Evolutionary conservation across 2,113 vertebrate species (phyloP).

Genomic region (Madoqua kirkii): DNA sequence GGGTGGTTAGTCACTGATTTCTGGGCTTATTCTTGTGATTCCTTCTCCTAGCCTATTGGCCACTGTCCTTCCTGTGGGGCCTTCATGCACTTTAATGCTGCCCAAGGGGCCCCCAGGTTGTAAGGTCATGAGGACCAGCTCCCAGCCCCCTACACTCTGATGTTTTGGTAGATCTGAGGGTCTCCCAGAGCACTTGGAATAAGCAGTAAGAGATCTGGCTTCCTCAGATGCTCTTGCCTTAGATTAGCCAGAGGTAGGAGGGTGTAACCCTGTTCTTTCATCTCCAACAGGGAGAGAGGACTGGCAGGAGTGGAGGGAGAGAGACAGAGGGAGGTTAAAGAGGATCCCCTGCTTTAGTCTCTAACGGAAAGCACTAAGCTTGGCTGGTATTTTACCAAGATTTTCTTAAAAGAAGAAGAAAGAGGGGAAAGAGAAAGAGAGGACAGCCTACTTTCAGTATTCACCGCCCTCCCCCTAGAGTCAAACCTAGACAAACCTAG

Average conservation of each 20-base stretch:
- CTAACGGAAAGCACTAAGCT: neutral
- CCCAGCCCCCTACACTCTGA: neutral
- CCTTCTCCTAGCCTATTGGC: neutral
- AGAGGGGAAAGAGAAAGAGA: neutral
- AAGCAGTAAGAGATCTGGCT: neutral
- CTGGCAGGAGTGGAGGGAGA: neutral
- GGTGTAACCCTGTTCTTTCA: neutral
- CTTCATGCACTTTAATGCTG: neutral
- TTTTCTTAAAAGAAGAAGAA: neutral
- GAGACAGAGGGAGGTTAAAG: neutral
- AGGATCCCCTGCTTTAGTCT: neutral
- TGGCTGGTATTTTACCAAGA: neutral
- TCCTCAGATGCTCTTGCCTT: neutral
- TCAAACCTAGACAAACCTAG: neutral
- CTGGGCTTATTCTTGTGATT: neutral
- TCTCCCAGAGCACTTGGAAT: neutral
- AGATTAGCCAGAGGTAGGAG: neutral
- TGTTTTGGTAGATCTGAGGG: neutral
- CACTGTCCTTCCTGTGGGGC: neutral
- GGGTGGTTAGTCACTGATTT: neutral
- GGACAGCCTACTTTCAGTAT: neutral
- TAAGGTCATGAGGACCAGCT: neutral
- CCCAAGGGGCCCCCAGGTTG: neutral
- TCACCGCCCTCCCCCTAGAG: neutral
- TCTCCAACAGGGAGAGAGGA: neutral